These are phyloP conservation scores for Rhinichthys osculus DNA, from an alignment of 2,797 vertebrate genomes.

Conservation along the genomic window DNA sequence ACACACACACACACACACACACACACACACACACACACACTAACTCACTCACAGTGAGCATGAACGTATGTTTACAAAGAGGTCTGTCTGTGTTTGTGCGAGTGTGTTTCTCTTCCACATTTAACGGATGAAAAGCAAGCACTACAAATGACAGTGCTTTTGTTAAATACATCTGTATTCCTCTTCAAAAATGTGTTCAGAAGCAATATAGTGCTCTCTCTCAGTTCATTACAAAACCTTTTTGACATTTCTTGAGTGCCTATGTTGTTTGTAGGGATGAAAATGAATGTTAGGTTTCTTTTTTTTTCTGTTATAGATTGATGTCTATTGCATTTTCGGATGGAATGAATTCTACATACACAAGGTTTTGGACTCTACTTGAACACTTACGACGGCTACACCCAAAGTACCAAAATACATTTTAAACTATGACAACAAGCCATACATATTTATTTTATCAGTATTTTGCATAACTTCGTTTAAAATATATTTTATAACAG, in stretches of 20 bases:
- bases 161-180: constrained; percentile 3
- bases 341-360: too few relatives aligned
- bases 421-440: neutral
- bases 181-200: constrained; percentile 25
- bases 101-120: neutral
- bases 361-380: neutral
- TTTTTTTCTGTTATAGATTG: neutral
- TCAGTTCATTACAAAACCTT: constrained; percentile 16
- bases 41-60: neutral
- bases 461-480: neutral
- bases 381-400: neutral
- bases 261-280: neutral
- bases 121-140: constrained; percentile 6
- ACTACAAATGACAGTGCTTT: neutral
- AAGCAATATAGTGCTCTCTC: neutral
- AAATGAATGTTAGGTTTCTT: neutral
- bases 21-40: too few relatives aligned
- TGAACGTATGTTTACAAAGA: constrained; percentile 32
- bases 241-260: constrained; percentile 10
- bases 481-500: neutral
- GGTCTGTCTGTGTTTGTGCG: constrained; percentile 1
- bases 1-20: too few relatives aligned
- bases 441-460: neutral
- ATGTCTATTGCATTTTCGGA: neutral
- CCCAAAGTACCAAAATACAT: neutral